These are phyloP conservation scores for Mastigias papua DNA, from an alignment of 30 jellyfish, hydroid and myxozoan species.

Conservation along the genomic window DNA sequence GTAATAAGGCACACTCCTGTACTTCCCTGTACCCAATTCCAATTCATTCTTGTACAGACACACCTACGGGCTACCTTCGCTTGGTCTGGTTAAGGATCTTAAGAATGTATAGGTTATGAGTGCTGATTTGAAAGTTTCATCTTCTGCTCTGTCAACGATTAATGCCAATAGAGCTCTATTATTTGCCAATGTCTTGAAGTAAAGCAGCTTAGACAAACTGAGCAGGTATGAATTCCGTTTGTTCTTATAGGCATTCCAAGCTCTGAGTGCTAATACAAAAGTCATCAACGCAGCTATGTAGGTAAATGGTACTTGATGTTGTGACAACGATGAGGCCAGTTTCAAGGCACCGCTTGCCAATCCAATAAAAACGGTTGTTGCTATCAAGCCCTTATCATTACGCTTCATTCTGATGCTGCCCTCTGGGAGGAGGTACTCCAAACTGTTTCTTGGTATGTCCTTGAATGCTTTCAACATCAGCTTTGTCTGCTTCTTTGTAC, in stretches of 20 bases:
- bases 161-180: slow-evolving; percentile 87
- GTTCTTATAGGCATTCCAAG: slow-evolving; percentile 94
- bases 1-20: too few relatives aligned
- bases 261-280: slow-evolving; percentile 75
- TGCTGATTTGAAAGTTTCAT: slow-evolving; percentile 87
- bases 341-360: slow-evolving; percentile 66
- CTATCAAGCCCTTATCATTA: slow-evolving; percentile 76
- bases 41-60: too few relatives aligned
- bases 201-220: slow-evolving; percentile 72
- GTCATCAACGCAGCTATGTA: slow-evolving; percentile 73
- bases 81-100: slow-evolving; percentile 9
- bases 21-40: too few relatives aligned
- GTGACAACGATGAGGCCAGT: slow-evolving; percentile 55
- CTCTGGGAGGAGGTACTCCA: slow-evolving; percentile 89
- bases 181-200: slow-evolving; percentile 88
- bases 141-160: slow-evolving; percentile 92
- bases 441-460: slow-evolving; percentile 82
- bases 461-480: slow-evolving; percentile 90
- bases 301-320: slow-evolving; percentile 61
- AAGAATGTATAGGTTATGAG: slow-evolving; percentile 78
- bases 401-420: slow-evolving; percentile 86
- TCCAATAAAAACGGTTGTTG: slow-evolving; percentile 70
- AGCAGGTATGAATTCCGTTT: slow-evolving; percentile 82
- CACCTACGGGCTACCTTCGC: background rate
- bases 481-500: slow-evolving; percentile 85